Percentiles rank a stretch among this genome's conserved stretches.
Conservation (phyloP, 2,888 invertebrate genomes). For the Drosophila tanythrix region DNA sequence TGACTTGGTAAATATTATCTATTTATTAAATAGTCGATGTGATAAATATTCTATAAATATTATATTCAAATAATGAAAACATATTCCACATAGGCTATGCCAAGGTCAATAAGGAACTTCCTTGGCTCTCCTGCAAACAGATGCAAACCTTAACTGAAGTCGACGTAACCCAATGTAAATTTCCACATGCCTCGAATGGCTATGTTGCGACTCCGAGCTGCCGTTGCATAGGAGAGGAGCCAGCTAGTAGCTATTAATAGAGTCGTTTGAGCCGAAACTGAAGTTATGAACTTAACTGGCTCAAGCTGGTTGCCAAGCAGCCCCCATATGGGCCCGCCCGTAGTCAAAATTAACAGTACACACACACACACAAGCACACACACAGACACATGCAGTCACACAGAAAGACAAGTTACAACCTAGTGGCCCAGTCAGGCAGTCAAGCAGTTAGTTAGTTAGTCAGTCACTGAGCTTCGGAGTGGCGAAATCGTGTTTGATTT, state of each 20-base stretch:
- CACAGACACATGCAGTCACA: neutral
- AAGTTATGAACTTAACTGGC: slow-evolving; percentile 80
- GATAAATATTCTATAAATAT: neutral
- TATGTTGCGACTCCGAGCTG: slow-evolving; percentile 10
- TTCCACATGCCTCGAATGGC: slow-evolving; percentile 18
- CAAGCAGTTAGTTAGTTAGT: slow-evolving; percentile 38
- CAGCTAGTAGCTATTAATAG: slow-evolving; percentile 74
- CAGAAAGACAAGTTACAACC: slow-evolving; percentile 44
- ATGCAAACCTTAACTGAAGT: slow-evolving; percentile 31
- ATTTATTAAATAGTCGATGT: neutral
- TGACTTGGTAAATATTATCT: neutral
- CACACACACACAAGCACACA: slow-evolving; percentile 20
- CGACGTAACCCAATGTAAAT: slow-evolving; percentile 70
- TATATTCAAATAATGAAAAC: neutral
- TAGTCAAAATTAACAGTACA: slow-evolving; percentile 67
- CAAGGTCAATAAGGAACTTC: slow-evolving; percentile 44
- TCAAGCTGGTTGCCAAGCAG: slow-evolving; percentile 76
- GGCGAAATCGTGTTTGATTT: slow-evolving; percentile 30
- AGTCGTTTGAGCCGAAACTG: slow-evolving; percentile 74
- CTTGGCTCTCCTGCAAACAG: slow-evolving; percentile 15
- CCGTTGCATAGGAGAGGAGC: slow-evolving; percentile 22
- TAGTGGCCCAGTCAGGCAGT: slow-evolving; percentile 67
- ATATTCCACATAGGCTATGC: neutral
- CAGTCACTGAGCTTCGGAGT: slow-evolving; percentile 39
- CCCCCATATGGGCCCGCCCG: slow-evolving; percentile 32